Conservation (phyloP, 2,888 invertebrate species). For the Homarus gammarus region DNA sequence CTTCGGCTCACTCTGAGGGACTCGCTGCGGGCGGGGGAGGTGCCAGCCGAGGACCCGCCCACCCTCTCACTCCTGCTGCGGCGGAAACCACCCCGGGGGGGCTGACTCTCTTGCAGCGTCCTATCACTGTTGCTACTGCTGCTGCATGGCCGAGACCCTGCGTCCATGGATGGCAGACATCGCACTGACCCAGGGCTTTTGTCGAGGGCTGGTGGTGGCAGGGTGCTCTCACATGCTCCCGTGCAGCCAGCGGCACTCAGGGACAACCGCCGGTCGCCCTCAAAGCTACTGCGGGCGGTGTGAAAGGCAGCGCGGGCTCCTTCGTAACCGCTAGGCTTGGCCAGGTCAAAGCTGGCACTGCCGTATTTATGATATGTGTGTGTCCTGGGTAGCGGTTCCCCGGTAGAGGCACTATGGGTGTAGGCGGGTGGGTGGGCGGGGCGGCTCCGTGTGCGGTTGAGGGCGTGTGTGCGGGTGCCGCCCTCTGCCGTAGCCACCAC, state of each 20-base stretch:
- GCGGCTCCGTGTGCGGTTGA: slow-evolving; percentile 37
- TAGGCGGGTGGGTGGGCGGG: slow-evolving; percentile 33
- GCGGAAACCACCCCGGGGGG: slow-evolving; percentile 48
- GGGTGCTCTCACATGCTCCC: slow-evolving; percentile 43
- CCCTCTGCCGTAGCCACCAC: slow-evolving; percentile 68
- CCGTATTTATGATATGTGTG: slow-evolving; percentile 70
- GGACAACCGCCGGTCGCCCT: slow-evolving; percentile 61
- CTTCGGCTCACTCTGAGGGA: slow-evolving; percentile 55
- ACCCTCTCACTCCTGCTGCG: slow-evolving; percentile 62
- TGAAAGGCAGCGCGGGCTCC: slow-evolving; percentile 67
- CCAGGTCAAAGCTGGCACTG: slow-evolving; percentile 68
- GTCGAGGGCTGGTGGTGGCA: slow-evolving; percentile 36
- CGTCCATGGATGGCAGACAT: slow-evolving; percentile 55
- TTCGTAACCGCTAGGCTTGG: slow-evolving; percentile 53
- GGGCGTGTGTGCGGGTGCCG: slow-evolving; percentile 67
- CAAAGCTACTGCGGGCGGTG: slow-evolving; percentile 63
- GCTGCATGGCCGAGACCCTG: slow-evolving; percentile 50
- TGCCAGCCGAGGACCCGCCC: slow-evolving; percentile 38
- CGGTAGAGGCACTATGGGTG: slow-evolving; percentile 35
- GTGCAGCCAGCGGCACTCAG: slow-evolving; percentile 43
- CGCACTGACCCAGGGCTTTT: slow-evolving; percentile 58
- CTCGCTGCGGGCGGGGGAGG: slow-evolving; percentile 64
- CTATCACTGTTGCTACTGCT: slow-evolving; percentile 53
- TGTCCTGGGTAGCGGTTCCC: slow-evolving; percentile 50
- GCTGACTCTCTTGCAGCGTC: slow-evolving; percentile 41